Evolutionary conservation across 2,888 invertebrate genomes (phyloP).

Genomic region (Muscina levida): DNA sequence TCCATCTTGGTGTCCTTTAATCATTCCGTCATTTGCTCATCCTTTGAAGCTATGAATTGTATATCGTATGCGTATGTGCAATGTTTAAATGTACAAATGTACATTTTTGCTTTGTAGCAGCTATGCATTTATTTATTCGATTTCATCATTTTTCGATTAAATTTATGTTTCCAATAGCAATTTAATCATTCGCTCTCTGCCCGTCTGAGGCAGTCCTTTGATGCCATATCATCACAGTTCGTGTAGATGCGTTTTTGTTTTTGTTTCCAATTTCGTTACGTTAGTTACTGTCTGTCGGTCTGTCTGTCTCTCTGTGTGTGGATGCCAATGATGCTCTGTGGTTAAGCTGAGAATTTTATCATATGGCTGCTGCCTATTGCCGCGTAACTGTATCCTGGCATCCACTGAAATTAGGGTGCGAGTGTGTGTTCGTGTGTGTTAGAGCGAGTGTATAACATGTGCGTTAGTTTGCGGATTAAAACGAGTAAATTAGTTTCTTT

Average conservation of each 20-base stretch:
- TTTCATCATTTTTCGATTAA: conserved; percentile 59
- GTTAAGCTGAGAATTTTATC: conserved; percentile 39
- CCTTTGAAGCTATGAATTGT: conserved; percentile 39
- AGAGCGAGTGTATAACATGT: conserved; percentile 46
- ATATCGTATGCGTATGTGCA: too few species aligned
- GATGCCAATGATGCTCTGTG: conserved; percentile 3
- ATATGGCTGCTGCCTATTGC: conserved; percentile 22
- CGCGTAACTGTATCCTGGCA: not conserved
- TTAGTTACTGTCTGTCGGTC: too few species aligned
- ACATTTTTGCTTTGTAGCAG: conserved; percentile 67
- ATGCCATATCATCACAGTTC: not conserved
- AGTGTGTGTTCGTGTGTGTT: not conserved
- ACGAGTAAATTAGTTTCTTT: conserved; percentile 57
- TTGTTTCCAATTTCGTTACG: conserved; percentile 27
- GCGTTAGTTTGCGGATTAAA: conserved; percentile 55
- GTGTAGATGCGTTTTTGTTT: not conserved
- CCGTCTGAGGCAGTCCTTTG: not conserved
- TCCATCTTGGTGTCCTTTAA: not conserved
- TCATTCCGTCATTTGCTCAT: conserved; percentile 31
- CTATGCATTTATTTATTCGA: conserved; percentile 75
- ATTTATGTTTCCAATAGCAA: conserved; percentile 54
- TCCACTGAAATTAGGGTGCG: not conserved
- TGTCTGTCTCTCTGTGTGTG: too few species aligned
- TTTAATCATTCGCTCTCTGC: conserved; percentile 35
- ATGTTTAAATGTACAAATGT: too few species aligned